Evolutionary conservation across 2,113 vertebrate species (phyloP).

Genomic region (Motacilla alba): DNA sequence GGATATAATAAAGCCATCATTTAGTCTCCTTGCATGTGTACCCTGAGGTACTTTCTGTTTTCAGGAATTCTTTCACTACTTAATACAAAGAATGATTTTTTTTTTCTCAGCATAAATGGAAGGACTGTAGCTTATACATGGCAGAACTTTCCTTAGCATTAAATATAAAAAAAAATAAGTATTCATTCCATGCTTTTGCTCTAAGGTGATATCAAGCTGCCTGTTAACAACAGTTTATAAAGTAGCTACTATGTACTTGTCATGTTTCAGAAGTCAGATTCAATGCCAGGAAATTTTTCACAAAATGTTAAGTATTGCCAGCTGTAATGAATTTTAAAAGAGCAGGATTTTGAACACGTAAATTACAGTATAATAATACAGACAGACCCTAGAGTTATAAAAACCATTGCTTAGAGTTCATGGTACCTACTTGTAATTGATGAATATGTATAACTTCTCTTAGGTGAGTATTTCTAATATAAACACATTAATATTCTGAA

Average conservation of each 20-base stretch:
- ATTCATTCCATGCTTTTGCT: neutral
- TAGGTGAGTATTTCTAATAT: neutral
- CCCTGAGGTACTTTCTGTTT: neutral
- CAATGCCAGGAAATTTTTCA: neutral
- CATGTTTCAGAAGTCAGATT: neutral
- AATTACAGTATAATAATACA: neutral
- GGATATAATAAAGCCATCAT: neutral
- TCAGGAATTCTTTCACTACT: neutral
- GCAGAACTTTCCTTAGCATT: neutral
- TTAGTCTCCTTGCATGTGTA: rapidly evolving
- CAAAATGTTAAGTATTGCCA: neutral
- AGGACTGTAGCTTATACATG: neutral
- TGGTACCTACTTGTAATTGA: neutral
- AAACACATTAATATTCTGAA: neutral
- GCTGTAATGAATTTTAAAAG: neutral
- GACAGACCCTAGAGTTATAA: neutral
- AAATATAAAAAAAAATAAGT: neutral
- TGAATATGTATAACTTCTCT: neutral
- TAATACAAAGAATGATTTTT: neutral
- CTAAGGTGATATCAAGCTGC: neutral
- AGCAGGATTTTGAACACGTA: neutral
- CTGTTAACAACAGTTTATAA: neutral
- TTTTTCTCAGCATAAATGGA: neutral
- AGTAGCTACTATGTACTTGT: neutral
- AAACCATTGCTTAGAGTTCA: neutral